Base-by-base conservation (phyloP, 2,113 vertebrate species). In the Esox niger region DNA sequence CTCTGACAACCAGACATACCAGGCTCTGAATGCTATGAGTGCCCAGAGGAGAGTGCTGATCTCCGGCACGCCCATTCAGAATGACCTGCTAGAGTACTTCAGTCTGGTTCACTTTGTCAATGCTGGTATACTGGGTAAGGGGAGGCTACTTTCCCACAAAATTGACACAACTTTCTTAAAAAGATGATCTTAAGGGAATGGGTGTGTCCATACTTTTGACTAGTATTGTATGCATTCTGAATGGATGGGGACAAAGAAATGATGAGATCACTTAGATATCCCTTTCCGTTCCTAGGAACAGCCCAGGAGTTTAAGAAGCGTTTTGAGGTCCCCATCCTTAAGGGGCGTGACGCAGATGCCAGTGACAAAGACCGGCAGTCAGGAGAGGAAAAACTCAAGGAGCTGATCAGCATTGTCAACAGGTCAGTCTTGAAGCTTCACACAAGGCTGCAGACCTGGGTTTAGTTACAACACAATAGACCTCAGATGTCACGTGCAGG, bases 71-170 rank as follows among this genome's bases (percentile, higher is more conserved):
- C 97, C 97, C 31, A 98, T 99, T 80, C 97, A 99, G 89, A 99
- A 99, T 0, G 97, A 99, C 84, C 88, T 99, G 68, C 93, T 99
- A 43, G 97, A 98, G 74, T 99, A 99, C 83, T 99, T 99, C 88
- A 98, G 96, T 80, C 82, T 99, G 83, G 96, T 99, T 62, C 97
- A 98, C 84, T 99, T 98, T 1, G 96, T 99, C 66, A 99, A 96
- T 66, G 87, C 95, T 0, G 97, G 97, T 30, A 97, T 99, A 71
- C 89, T 99, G 0, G 97, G 96, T 98, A 82, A 92, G 91, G 33
- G 31, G 21, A 35, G 3, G 2, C 54, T 31, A n/a, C 47, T 47
- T 25, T 26, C 8, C 21, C 13, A 33, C 21, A 25, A 54, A 54
- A 17, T 29, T 13, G 31, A 1, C 26, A n/a, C 43, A 20, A 31